Evolutionary conservation across 2,113 vertebrate genomes (phyloP), one percentile per base, ranked within the genome.

Genomic region (Pionites leucogaster): DNA sequence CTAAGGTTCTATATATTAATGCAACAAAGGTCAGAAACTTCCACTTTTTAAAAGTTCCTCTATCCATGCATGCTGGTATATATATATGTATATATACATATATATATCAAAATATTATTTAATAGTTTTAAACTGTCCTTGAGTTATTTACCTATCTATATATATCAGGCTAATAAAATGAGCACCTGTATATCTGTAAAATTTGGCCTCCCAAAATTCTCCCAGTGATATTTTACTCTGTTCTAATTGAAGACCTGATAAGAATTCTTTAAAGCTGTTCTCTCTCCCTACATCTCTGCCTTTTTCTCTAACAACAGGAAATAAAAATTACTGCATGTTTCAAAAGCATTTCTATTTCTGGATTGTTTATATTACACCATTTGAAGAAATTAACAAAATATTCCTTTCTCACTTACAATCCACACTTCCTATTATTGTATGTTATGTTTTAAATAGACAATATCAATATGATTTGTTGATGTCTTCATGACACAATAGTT

Each of bases 371-470:
- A 10, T 63, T 52, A 6, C 6, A 6, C 2, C 13, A 10, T 33
- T 35, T 63, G 11, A 68, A 18, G 31, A 82, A 80, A 44, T 20
- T 14, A 55, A 13, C 3, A 24, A 29, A 27, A 27, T 49, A 27
- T 52, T 91, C 63, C 4, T 76, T 80, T 31, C 49, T 50, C 67
- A 2, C 13, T 28, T 57, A 9, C 5, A 68, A 63, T 53, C 10
- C 18, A 0, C 27, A 6, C 1, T 78, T 81, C 10, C 14, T 31
- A 1, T 52, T 60, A 5, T 28, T 67, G 25, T 35, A 15, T 0
- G 0, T 25, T 62, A 8, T 23, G 18, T 10, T 72, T 89, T 76
- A 75, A 82, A 39, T 41, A 53, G 31, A 9, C 7, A 47, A 53
- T 8, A 6, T 62, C 52, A 44, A 18, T 44, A 44, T 44, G 44